Evolutionary conservation across 2,113 vertebrate species (phyloP).

Genomic region (Chaetops frenatus): DNA sequence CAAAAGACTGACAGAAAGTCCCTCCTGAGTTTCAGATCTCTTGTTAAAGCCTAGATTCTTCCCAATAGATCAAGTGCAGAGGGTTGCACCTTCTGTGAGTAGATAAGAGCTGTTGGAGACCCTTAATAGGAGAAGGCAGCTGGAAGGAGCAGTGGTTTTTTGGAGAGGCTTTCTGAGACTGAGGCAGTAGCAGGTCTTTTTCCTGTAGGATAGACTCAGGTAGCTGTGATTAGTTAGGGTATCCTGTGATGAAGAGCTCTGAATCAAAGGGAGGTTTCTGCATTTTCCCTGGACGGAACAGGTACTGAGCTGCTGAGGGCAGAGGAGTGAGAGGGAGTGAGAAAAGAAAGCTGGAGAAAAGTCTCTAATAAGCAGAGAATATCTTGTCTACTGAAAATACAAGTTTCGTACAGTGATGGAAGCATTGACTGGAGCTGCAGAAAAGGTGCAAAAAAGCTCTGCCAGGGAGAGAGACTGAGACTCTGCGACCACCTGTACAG

Average conservation of each 20-base stretch:
- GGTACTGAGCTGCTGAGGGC: neutral
- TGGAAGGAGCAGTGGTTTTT: neutral
- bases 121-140: neutral
- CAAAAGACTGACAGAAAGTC: neutral
- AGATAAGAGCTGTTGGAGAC: neutral
- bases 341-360: neutral
- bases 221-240: neutral
- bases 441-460: neutral
- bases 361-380: neutral
- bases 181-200: neutral
- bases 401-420: neutral
- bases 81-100: neutral
- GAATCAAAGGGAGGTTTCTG: neutral
- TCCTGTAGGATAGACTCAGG: neutral
- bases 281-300: neutral
- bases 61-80: neutral
- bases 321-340: neutral
- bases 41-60: neutral
- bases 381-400: neutral
- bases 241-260: neutral
- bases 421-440: neutral
- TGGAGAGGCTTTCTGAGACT: neutral
- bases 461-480: neutral
- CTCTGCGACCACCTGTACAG: neutral
- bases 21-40: neutral